Evolutionary conservation across 2,888 invertebrate genomes (phyloP).

Genomic region (Eudasyphora cyanicolor): DNA sequence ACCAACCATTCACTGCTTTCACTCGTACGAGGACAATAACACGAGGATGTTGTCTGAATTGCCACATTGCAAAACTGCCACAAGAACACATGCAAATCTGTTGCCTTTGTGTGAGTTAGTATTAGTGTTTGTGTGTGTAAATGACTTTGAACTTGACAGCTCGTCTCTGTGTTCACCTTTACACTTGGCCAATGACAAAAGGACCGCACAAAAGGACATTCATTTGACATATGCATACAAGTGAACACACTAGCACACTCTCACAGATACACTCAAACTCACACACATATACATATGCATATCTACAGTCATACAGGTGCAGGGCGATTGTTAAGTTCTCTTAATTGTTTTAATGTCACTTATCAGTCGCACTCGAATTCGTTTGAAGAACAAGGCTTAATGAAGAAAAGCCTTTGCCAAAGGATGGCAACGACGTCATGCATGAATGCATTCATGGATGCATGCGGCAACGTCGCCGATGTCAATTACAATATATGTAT

Average conservation of each 20-base stretch:
- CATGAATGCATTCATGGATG: too few relatives aligned
- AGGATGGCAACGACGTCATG: constrained; percentile 24
- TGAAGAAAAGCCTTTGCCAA: constrained; percentile 53
- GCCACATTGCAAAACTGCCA: constrained; percentile 35
- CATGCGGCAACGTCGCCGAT: background rate
- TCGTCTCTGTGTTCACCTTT: constrained; percentile 49
- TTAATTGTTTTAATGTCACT: constrained; percentile 49
- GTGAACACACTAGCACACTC: constrained; percentile 4
- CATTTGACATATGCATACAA: constrained; percentile 38
- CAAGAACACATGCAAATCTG: constrained; percentile 52
- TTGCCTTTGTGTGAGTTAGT: too few relatives aligned
- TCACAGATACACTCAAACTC: too few relatives aligned
- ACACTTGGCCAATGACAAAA: constrained; percentile 54
- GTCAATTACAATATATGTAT: background rate
- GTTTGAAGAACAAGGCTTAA: constrained; percentile 60
- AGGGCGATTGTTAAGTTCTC: background rate
- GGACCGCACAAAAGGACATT: constrained; percentile 42
- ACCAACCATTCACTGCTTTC: too few relatives aligned
- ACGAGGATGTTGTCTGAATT: background rate
- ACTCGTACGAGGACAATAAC: background rate
- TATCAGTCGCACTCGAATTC: constrained; percentile 23
- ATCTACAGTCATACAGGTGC: background rate
- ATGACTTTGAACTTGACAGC: constrained; percentile 74
- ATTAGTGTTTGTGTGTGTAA: too few relatives aligned
- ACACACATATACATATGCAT: background rate